Percentiles rank a stretch among this genome's conserved stretches.
Conservation (phyloP, 2,888 invertebrate genomes). For the Dolichomitus sp. region DNA sequence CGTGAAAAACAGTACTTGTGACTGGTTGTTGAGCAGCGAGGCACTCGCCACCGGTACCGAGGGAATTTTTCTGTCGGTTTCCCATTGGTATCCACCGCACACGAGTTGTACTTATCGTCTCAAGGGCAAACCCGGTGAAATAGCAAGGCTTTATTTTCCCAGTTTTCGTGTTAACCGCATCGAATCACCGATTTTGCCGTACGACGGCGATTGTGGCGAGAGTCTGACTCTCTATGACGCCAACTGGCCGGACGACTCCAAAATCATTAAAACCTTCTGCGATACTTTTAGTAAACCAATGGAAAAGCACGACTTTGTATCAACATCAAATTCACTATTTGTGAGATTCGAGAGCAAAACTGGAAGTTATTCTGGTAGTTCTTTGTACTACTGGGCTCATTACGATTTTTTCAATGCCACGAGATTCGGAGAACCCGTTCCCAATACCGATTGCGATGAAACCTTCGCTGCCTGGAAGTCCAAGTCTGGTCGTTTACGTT, state of each 20-base stretch:
- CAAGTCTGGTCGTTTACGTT: constrained; percentile 91
- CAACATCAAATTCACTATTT: constrained; percentile 94
- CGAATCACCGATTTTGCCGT: constrained; percentile 94
- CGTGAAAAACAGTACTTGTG: constrained; percentile 94
- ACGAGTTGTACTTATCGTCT: constrained; percentile 97
- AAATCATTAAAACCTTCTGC: constrained; percentile 97
- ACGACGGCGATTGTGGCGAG: constrained; percentile 96
- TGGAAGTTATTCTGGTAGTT: constrained; percentile 97
- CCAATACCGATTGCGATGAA: constrained; percentile 93
- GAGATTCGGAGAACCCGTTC: constrained; percentile 93
- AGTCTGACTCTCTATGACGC: constrained; percentile 96
- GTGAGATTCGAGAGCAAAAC: constrained; percentile 97
- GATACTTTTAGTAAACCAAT: constrained; percentile 97
- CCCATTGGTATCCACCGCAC: constrained; percentile 98
- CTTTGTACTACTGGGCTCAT: constrained; percentile 97
- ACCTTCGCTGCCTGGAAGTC: constrained; percentile 95
- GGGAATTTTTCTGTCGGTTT: constrained; percentile 96
- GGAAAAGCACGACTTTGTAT: constrained; percentile 97
- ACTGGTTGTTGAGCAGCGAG: constrained; percentile 95
- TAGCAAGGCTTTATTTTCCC: constrained; percentile 96
- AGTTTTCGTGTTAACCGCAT: constrained; percentile 96
- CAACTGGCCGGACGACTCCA: constrained; percentile 94
- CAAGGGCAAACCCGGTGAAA: constrained; percentile 94
- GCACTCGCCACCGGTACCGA: constrained; percentile 93
- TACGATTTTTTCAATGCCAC: constrained; percentile 98